Evolutionary conservation across 2,113 vertebrate species (phyloP), one percentile per base, ranked within the genome.

Genomic region (Craseonycteris thonglongyai): DNA sequence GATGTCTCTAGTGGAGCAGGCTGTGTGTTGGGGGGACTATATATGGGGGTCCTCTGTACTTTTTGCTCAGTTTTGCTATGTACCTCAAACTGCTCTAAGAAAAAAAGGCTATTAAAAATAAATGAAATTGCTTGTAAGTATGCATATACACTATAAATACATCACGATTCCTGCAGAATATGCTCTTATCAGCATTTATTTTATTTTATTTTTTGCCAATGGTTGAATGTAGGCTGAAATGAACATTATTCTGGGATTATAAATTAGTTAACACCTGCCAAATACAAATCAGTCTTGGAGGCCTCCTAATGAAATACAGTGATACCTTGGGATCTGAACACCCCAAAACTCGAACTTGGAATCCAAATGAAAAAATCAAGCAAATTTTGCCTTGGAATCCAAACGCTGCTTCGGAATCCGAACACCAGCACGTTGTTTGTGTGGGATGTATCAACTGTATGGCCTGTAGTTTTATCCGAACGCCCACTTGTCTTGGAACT

Each of bases 191-290:
- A 74, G n/a, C 16, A 33, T n/a, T n/a, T n/a, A 3, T 56, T 28
- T 81, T 38, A 42, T 78, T 51, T 51, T 30, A 11, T 40, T 82
- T 49, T 45, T 72, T 56, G 35, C 76, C 38, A 82, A 14, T 69
- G 30, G n/a, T 78, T 1, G 11, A 79, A 38, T 51, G 38, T 26
- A 74, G 21, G 68, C 65, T 11, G 76, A 84, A 83, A 58, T 7
- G 9, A 80, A 90, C 92, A 89, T 89, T 80, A 66, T 84, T 90
- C 82, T 35, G 26, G 21, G 75, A 71, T 92, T 86, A 6, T 69
- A 83, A 83, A 63, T 94, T 45, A 93, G 66, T 66, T 88, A 76
- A 42, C 42, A 94, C 68, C 56, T 90, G 76, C 76, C 76, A 94
- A 72, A 68, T 28, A 61, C 88, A 80, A n/a, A 88, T 84, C 59